Base-by-base conservation (phyloP, 2,797 vertebrate species). In the Cossypha dichroa region DNA sequence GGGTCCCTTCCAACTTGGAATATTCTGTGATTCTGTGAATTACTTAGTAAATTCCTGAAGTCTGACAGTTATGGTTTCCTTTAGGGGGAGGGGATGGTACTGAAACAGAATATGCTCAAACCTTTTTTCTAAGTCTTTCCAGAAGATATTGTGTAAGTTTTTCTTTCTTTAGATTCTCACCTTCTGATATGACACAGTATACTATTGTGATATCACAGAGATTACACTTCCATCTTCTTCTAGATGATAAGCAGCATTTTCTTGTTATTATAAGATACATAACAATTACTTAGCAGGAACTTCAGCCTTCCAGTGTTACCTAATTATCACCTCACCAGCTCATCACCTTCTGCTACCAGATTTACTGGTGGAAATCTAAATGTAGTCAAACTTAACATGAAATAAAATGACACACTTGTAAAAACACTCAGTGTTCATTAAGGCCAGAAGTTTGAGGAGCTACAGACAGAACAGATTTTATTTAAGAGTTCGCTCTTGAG, bases 101-200 rank as follows among this genome's bases (percentile, higher is more conserved):
- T 58, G 66, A 72, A 93, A 84, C 11, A 58, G 41, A 90, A 41
- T 29, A 36, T 36, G 16, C 51, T 75, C 59, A 76, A 73, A 76
- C 7, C 6, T 6, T 55, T 46, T 73, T 79, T 82, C 16, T 43
- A 13, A 92, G 55, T 73, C 22, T 19, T 76, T 34, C 43, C 2
- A 1, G 46, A 74, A 64, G 45, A 62, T 18, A 48, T 13, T 0
- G 2, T 51, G 0, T 8, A 41, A 45, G 5, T 22, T 49, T 58
- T 64, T 62, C 10, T 63, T 10, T n/a, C 54, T 90, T 45, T 79
- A 40, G 21, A 55, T 67, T 86, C 33, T 76, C 18, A 69, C 34
- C 15, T 54, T 15, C 22, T 72, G 33, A 19, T n/a, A 13, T 2
- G 9, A 21, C 48, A 25, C 8, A 28, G 34, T 41, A 15, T 25